Percentiles rank a stretch among this genome's conserved stretches.
These are phyloP conservation scores for Ammospiza maritima DNA, from an alignment of 2,797 vertebrate species.

Conservation along the genomic window DNA sequence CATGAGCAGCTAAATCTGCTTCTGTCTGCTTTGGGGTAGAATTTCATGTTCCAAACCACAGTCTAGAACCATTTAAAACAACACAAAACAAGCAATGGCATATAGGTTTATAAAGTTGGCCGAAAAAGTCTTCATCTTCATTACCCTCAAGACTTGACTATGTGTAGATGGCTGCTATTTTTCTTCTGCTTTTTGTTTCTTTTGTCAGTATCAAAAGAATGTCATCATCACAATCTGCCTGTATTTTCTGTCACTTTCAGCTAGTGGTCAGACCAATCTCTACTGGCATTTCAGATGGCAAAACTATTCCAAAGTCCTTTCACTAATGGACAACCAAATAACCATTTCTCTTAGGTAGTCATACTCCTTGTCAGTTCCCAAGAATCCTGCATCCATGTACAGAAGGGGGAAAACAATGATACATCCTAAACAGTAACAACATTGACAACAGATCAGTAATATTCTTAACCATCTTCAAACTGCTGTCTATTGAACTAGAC, in stretches of 20 bases:
- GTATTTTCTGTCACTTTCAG: background rate
- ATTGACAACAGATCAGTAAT: background rate
- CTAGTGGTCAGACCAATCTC: background rate
- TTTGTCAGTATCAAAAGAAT: background rate
- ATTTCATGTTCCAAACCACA: background rate
- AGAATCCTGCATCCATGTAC: background rate
- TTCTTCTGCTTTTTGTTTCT: background rate
- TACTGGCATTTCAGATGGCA: background rate
- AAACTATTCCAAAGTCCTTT: background rate
- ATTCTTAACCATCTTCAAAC: background rate
- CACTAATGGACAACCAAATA: background rate
- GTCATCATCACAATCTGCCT: background rate
- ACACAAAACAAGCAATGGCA: background rate
- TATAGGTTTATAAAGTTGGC: background rate
- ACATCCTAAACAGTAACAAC: background rate
- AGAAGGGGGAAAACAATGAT: background rate
- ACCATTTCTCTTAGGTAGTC: background rate
- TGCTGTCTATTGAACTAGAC: background rate
- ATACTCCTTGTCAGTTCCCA: background rate
- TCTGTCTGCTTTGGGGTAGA: background rate
- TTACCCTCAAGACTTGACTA: background rate
- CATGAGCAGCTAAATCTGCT: background rate
- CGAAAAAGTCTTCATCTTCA: background rate
- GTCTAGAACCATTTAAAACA: background rate
- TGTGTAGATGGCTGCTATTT: background rate